These are phyloP conservation scores for Tetranychus truncatus DNA, from an alignment of 2,888 invertebrate genomes.

Conservation along the genomic window DNA sequence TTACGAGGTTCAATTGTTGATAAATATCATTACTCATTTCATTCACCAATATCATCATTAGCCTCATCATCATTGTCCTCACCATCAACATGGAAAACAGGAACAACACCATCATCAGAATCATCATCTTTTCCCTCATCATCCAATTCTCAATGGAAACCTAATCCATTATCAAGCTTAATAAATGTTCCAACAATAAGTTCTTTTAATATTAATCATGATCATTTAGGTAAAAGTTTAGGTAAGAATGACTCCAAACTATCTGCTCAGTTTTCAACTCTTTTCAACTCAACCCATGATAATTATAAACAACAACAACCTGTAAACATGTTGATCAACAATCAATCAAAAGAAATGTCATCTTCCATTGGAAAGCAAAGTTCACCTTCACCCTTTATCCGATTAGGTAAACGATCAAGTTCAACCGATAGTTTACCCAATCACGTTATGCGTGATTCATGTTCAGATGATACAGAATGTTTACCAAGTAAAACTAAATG, in stretches of 20 bases:
- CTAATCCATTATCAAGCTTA: background rate
- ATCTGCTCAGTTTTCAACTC: too few species aligned
- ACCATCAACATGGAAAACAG: background rate
- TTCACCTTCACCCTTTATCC: background rate
- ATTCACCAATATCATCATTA: background rate
- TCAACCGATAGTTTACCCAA: background rate
- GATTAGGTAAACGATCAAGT: background rate
- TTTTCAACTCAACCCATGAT: background rate
- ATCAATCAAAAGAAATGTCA: background rate
- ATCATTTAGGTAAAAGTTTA: background rate
- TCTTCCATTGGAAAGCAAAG: background rate
- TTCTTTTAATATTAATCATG: background rate
- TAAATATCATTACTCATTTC: too few species aligned
- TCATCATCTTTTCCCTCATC: background rate
- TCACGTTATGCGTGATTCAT: background rate
- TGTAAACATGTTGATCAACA: background rate
- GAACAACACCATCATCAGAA: background rate
- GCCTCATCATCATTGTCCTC: background rate
- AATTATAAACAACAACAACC: background rate
- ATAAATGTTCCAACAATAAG: background rate
- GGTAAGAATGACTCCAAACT: background rate
- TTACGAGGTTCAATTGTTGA: too few species aligned
- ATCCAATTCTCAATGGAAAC: background rate
- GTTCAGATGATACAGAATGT: slow-evolving; percentile 4
- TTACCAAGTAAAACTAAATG: background rate